Conservation (phyloP, 2,113 vertebrate genomes). For the Polypterus bichir region DNA sequence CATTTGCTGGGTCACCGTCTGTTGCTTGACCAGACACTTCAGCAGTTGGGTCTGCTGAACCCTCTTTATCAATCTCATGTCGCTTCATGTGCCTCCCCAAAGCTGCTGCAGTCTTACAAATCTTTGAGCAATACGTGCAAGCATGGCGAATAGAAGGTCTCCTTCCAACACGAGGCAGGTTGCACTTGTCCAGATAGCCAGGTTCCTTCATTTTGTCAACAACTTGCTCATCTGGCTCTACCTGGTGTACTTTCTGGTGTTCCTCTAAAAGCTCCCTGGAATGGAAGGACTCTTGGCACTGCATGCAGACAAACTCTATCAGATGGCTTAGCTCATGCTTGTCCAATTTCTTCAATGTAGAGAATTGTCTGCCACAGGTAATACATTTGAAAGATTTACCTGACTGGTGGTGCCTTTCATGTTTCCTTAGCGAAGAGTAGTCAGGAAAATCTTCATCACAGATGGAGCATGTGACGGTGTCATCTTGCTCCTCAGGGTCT, state of each 20-base stretch:
- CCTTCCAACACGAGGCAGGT: constrained; percentile 48
- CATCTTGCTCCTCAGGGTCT: constrained; percentile 29
- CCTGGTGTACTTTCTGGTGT: constrained; percentile 53
- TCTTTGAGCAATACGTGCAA: constrained; percentile 67
- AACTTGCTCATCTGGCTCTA: constrained; percentile 29
- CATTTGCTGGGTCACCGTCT: constrained; percentile 17
- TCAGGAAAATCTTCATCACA: constrained; percentile 23
- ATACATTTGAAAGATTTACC: constrained; percentile 60
- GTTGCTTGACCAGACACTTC: constrained; percentile 16
- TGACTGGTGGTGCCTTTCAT: constrained; percentile 37
- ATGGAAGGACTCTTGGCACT: constrained; percentile 48
- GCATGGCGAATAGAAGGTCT: constrained; percentile 59
- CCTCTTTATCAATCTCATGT: constrained; percentile 50
- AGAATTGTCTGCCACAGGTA: constrained; percentile 66
- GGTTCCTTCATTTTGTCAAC: constrained; percentile 32
- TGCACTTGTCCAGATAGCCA: constrained; percentile 20
- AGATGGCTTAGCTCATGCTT: constrained; percentile 71
- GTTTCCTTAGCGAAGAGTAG: constrained; percentile 22
- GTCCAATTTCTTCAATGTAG: constrained; percentile 60
- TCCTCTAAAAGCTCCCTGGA: constrained; percentile 54
- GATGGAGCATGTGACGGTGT: constrained; percentile 17
- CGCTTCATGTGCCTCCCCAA: constrained; percentile 65
- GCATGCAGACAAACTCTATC: constrained; percentile 55
- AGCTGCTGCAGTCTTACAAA: constrained; percentile 74
- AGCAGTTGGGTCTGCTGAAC: constrained; percentile 19